A percentile compares a stretch with the other conserved stretches of the same genome.
These are phyloP conservation scores for Myotis myotis DNA, from an alignment of 2,797 vertebrate species.

Conservation along the genomic window DNA sequence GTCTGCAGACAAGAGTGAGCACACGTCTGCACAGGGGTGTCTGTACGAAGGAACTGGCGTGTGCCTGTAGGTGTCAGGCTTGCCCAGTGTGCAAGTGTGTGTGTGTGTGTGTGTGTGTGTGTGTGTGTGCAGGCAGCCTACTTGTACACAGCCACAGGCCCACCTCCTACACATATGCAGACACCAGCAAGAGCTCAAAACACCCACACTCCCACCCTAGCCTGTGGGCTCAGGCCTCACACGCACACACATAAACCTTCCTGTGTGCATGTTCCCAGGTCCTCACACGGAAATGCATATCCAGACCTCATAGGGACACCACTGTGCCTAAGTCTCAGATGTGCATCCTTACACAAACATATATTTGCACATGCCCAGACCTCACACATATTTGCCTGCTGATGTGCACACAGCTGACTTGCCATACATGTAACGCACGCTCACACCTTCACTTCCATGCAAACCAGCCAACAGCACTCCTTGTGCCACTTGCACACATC, in stretches of 20 bases:
- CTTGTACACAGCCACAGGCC: slow-evolving; percentile 25
- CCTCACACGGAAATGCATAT: background rate
- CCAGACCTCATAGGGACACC: background rate
- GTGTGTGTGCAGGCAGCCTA: background rate
- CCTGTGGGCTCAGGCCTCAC: background rate
- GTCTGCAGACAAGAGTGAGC: background rate
- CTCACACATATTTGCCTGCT: background rate
- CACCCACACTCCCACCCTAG: background rate
- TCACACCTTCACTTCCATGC: background rate
- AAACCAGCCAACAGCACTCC: background rate
- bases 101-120: background rate
- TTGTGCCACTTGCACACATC: background rate
- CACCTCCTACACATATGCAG: slow-evolving; percentile 60
- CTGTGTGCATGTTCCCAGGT: background rate
- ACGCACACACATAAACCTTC: background rate
- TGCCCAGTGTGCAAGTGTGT: background rate
- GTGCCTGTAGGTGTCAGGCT: background rate
- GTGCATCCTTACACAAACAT: background rate
- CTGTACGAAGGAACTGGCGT: background rate
- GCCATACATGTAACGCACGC: background rate
- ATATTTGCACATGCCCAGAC: background rate
- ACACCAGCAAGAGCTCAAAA: slow-evolving; percentile 46
- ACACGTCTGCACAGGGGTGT: background rate
- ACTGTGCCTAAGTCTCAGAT: background rate
- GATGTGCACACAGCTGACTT: background rate